Evolutionary conservation across 2,797 vertebrate species (phyloP).

Genomic region (Lophius americanus): DNA sequence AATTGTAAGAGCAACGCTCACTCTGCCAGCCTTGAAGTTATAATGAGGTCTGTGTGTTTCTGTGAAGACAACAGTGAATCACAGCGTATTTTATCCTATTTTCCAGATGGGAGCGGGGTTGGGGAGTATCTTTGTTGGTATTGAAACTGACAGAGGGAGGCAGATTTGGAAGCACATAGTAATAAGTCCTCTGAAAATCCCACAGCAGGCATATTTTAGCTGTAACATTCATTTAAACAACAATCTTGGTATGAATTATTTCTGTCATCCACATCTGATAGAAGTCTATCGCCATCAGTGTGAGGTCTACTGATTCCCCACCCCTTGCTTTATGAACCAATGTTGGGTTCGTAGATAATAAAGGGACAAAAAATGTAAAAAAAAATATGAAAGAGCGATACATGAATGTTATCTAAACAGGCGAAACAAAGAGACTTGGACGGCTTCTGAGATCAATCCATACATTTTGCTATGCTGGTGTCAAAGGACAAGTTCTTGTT

Average conservation of each 20-base stretch:
- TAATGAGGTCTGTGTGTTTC: slow-evolving; percentile 82
- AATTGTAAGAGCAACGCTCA: slow-evolving; percentile 77
- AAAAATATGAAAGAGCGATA: slow-evolving; percentile 36
- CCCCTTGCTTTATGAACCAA: slow-evolving; percentile 24
- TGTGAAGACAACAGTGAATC: slow-evolving; percentile 75
- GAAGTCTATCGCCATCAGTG: slow-evolving; percentile 39
- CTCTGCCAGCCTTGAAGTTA: slow-evolving; percentile 81
- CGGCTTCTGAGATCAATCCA: slow-evolving; percentile 47
- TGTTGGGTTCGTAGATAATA: slow-evolving; percentile 12
- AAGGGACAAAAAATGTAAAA: slow-evolving; percentile 10
- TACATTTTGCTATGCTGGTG: slow-evolving; percentile 26
- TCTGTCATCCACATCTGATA: slow-evolving; percentile 59
- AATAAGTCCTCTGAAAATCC: slow-evolving; percentile 76
- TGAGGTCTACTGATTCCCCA: slow-evolving; percentile 51
- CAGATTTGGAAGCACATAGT: slow-evolving; percentile 73
- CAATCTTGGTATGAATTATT: slow-evolving; percentile 66
- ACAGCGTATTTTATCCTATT: slow-evolving; percentile 75
- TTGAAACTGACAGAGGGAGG: slow-evolving; percentile 76
- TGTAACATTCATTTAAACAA: slow-evolving; percentile 74
- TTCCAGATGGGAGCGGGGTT: slow-evolving; percentile 57
- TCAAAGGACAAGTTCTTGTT: slow-evolving; percentile 45
- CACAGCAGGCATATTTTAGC: slow-evolving; percentile 74
- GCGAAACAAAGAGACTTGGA: slow-evolving; percentile 32
- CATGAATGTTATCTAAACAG: slow-evolving; percentile 51
- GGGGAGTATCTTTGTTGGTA: slow-evolving; percentile 71